phyloP scores from a whole-genome alignment of 2,113 vertebrate species.

The Struthidea cinerea region DNA sequence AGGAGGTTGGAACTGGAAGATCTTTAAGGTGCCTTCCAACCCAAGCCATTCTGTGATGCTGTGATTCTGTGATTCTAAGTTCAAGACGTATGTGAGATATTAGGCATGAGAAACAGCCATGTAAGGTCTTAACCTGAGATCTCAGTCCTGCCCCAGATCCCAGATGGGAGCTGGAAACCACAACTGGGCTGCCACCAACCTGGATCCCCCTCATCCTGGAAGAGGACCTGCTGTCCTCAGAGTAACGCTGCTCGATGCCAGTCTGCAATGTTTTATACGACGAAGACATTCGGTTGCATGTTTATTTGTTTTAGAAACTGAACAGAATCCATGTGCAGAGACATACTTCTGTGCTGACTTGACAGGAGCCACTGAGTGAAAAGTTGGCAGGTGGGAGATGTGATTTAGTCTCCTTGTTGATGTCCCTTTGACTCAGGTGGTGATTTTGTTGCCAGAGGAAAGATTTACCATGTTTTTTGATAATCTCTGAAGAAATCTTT shows the following conservation, averaged over 20 bases:
- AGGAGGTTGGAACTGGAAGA: not conserved
- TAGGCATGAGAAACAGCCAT: not conserved
- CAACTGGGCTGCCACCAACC: not conserved
- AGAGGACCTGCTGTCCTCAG: not conserved
- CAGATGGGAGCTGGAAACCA: not conserved
- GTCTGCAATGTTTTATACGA: not conserved
- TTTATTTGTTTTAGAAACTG: slow-evolving; percentile 33
- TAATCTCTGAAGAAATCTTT: not conserved
- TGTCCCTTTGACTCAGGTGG: not conserved
- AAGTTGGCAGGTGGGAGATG: not conserved
- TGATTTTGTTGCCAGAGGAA: slow-evolving; percentile 16
- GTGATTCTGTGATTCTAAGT: not conserved
- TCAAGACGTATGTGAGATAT: not conserved
- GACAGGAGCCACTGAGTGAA: not conserved
- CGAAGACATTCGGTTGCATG: not conserved
- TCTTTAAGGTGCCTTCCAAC: not conserved
- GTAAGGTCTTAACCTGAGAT: not conserved
- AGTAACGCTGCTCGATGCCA: not conserved
- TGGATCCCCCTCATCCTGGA: not conserved
- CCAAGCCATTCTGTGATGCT: not conserved
- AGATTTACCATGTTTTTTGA: not conserved
- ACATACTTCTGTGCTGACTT: slow-evolving; percentile 1
- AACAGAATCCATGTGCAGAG: not conserved
- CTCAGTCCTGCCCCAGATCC: not conserved
- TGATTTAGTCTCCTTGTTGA: not conserved